phyloP scores from a whole-genome alignment of 2,888 invertebrate genomes.

The Halictus ligatus region DNA sequence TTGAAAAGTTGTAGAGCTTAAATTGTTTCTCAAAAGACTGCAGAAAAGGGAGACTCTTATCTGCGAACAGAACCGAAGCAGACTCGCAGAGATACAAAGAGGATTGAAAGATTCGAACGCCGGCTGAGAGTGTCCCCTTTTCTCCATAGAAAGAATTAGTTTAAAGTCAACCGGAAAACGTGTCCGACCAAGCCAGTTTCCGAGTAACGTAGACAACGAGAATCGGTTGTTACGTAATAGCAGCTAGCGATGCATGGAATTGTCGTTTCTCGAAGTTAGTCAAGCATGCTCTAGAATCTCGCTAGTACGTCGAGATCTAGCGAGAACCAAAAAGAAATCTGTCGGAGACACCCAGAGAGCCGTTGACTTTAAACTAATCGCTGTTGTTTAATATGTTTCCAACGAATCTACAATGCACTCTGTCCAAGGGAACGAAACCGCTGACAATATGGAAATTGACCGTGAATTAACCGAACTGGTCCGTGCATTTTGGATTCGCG shows the following conservation, averaged over 20 bases:
- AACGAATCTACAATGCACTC: constrained; percentile 55
- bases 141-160: constrained; percentile 46
- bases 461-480: not conserved
- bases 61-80: not conserved
- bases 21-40: constrained; percentile 37
- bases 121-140: constrained; percentile 17
- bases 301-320: constrained; percentile 13
- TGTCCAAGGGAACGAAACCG: not conserved
- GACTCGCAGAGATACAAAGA: constrained; percentile 3
- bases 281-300: constrained; percentile 59
- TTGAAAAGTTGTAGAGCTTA: not conserved
- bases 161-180: constrained; percentile 64
- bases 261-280: constrained; percentile 52
- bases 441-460: not conserved
- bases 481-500: constrained; percentile 62
- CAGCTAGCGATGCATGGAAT: constrained; percentile 61
- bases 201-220: constrained; percentile 16
- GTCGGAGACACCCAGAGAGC: not conserved
- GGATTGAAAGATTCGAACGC: not conserved
- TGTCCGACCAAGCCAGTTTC: not conserved
- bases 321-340: not conserved
- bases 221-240: constrained; percentile 20
- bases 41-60: constrained; percentile 24
- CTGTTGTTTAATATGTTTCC: constrained; percentile 18
- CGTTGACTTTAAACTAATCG: constrained; percentile 72